phyloP scores from a whole-genome alignment of 2,888 invertebrate genomes.

The Eristalis tenax region DNA sequence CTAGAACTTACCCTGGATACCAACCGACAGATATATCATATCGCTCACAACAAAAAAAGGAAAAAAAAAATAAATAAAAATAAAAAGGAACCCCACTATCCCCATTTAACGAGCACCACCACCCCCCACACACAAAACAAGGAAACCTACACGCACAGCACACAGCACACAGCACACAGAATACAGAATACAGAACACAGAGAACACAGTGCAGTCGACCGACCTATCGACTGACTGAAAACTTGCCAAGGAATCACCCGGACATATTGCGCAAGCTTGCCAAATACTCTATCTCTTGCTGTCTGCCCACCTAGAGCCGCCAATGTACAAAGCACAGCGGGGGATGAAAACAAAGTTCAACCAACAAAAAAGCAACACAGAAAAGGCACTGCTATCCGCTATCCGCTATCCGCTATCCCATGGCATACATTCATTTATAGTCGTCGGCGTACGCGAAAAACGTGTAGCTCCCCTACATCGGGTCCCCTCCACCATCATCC shows the following conservation, averaged over 20 bases:
- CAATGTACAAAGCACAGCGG: constrained; percentile 71
- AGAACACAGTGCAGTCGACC: constrained; percentile 55
- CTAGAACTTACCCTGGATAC: constrained; percentile 71
- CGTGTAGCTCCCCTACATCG: constrained; percentile 5
- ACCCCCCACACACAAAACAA: constrained; percentile 25
- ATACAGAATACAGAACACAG: not conserved
- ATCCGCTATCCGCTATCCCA: not conserved
- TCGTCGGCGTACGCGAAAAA: constrained; percentile 16
- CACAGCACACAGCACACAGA: not conserved
- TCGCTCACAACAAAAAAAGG: constrained; percentile 41
- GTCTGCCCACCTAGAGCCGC: constrained; percentile 66
- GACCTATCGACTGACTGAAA: constrained; percentile 65
- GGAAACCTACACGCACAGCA: constrained; percentile 12
- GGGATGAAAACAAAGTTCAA: constrained; percentile 70
- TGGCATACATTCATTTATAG: constrained; percentile 64
- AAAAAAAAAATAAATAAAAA: not conserved
- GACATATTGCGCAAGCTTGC: constrained; percentile 73
- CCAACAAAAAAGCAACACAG: constrained; percentile 67
- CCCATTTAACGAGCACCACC: not conserved
- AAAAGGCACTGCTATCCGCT: constrained; percentile 9
- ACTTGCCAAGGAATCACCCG: constrained; percentile 63
- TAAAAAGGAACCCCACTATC: not conserved
- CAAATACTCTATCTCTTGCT: constrained; percentile 71
- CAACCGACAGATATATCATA: constrained; percentile 72
- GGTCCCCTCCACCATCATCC: not conserved